Percentiles rank a stretch among this genome's conserved stretches.
Conservation (phyloP, 2,113 vertebrate species). For the Macquaria ambigua region DNA sequence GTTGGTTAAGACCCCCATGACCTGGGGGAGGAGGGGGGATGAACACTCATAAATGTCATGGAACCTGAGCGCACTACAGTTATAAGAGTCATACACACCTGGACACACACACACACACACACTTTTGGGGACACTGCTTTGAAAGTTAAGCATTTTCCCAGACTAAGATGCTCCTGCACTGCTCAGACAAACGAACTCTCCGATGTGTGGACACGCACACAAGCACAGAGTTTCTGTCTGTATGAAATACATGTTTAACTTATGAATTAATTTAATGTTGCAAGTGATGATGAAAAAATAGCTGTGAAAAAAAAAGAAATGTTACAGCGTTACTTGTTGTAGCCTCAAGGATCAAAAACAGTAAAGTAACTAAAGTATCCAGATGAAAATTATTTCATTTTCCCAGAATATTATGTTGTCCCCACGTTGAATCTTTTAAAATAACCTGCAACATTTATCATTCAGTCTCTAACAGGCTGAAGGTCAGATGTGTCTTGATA, state of each 20-base stretch:
- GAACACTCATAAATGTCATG: conserved; percentile 84
- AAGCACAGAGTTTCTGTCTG: background rate
- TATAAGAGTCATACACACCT: conserved; percentile 8
- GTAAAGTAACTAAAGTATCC: background rate
- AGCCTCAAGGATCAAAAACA: background rate
- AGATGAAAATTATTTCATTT: background rate
- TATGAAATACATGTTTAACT: background rate
- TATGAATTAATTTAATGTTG: conserved; percentile 19
- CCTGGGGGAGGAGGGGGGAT: conserved; percentile 88
- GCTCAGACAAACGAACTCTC: no score
- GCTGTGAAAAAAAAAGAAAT: background rate
- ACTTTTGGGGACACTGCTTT: background rate
- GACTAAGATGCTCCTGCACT: no score
- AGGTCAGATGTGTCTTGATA: background rate
- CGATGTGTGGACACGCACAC: background rate
- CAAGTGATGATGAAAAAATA: conserved; percentile 12
- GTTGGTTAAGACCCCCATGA: conserved; percentile 94
- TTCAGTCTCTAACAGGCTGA: background rate
- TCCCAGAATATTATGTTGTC: background rate
- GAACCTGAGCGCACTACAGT: conserved; percentile 38
- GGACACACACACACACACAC: background rate
- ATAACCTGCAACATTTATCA: background rate
- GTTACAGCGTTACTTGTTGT: background rate
- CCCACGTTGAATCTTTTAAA: background rate
- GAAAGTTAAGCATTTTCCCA: no score